A percentile compares a stretch with the other conserved stretches of the same genome.
phyloP scores from a whole-genome alignment of 2,797 vertebrate genomes.

The Tangara arthus region DNA sequence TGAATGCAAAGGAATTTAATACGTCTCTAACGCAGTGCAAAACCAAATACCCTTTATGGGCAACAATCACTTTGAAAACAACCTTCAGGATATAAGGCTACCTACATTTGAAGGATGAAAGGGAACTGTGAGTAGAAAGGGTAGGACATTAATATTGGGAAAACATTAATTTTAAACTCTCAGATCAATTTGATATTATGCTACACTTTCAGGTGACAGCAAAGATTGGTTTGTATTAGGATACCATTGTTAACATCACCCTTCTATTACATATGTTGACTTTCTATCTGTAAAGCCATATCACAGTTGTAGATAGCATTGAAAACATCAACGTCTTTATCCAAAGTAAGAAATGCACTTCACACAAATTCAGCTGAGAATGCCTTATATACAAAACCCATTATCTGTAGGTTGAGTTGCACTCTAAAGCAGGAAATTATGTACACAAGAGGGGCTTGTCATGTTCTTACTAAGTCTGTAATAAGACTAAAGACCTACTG shows the following conservation, averaged over 20 bases:
- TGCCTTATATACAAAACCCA: conserved; percentile 18
- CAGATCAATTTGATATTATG: conserved; percentile 6
- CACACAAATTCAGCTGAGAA: background rate
- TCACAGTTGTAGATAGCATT: background rate
- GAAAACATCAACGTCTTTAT: background rate
- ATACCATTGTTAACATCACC: background rate
- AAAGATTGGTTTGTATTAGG: background rate
- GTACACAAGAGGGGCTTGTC: background rate
- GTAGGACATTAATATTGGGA: background rate
- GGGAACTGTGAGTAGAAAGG: background rate
- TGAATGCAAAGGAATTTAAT: conserved; percentile 59
- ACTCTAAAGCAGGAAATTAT: conserved; percentile 11
- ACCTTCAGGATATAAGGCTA: conserved; percentile 40
- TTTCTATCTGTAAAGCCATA: background rate
- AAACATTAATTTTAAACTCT: conserved; percentile 43
- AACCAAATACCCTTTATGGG: conserved; percentile 53
- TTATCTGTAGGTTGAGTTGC: background rate
- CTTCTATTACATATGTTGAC: background rate
- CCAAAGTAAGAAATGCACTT: background rate
- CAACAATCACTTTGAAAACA: conserved; percentile 60
- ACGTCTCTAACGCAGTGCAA: conserved; percentile 73
- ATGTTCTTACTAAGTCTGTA: conserved; percentile 6
- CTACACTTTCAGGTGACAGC: conserved; percentile 4
- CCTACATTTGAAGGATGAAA: conserved; percentile 43
- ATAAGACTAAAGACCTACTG: background rate